A percentile compares a stretch with the other conserved stretches of the same genome.
These are phyloP conservation scores for Zosterops lateralis DNA, from an alignment of 2,113 vertebrate genomes.

Conservation along the genomic window DNA sequence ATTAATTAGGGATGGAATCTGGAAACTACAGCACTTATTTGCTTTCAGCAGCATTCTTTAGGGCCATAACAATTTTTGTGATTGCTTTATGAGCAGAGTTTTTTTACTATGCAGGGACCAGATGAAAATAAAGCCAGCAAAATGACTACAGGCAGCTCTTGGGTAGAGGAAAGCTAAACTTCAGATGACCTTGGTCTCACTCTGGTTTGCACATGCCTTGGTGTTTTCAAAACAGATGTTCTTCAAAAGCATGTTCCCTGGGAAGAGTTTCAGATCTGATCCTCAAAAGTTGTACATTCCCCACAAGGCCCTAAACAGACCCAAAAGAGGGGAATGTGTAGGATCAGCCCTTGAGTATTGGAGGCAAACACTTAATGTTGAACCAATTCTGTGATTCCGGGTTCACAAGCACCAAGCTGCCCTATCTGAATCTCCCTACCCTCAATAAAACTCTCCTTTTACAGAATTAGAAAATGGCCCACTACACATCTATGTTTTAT, in stretches of 20 bases:
- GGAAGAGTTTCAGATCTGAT: background rate
- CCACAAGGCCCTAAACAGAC: background rate
- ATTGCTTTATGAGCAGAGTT: constrained; percentile 30
- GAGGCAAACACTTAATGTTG: background rate
- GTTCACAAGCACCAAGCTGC: background rate
- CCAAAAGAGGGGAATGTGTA: background rate
- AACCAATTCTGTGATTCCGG: background rate
- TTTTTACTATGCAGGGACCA: constrained; percentile 26
- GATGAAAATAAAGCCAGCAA: constrained; percentile 29
- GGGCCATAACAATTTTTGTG: constrained; percentile 26
- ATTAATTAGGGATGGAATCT: constrained; percentile 57
- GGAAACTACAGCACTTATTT: constrained; percentile 39
- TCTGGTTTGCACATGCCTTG: constrained; percentile 35
- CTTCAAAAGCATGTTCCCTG: constrained; percentile 28
- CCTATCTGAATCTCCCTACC: background rate
- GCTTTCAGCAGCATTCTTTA: constrained; percentile 54
- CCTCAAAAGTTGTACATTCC: background rate
- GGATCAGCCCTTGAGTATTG: background rate
- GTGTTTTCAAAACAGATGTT: constrained; percentile 47
- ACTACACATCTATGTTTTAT: background rate
- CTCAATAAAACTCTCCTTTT: background rate
- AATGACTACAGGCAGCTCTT: constrained; percentile 8
- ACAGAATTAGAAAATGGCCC: background rate
- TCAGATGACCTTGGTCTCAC: constrained; percentile 35
- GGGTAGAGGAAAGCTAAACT: constrained; percentile 45